phyloP scores from a whole-genome alignment of 2,888 invertebrate species.

The Drosophila anceps region DNA sequence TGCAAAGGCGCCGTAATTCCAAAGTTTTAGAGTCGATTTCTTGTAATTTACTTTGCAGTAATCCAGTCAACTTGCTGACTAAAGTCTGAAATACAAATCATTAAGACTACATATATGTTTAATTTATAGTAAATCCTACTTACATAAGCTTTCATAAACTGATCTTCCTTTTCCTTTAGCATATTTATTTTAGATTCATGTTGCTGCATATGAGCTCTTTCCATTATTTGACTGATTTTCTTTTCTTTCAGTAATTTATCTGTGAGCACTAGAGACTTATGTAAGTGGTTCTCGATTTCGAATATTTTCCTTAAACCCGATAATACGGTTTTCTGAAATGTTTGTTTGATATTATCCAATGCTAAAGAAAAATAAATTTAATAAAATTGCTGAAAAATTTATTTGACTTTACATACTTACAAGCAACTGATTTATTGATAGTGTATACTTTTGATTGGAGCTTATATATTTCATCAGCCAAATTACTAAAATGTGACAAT shows the following conservation, averaged over 20 bases:
- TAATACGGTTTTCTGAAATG: conserved; percentile 17
- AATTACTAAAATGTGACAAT: conserved; percentile 43
- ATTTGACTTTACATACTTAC: conserved; percentile 61
- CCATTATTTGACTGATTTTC: conserved; percentile 12
- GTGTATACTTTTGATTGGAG: conserved; percentile 53
- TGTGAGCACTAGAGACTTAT: background rate
- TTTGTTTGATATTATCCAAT: conserved; percentile 25
- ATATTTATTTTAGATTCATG: conserved; percentile 35
- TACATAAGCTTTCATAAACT: conserved; percentile 20
- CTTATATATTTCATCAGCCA: conserved; percentile 58
- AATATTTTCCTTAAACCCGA: conserved; percentile 20
- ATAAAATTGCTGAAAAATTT: background rate
- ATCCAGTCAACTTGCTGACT: conserved; percentile 22
- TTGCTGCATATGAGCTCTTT: conserved; percentile 28
- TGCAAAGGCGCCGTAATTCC: conserved; percentile 42
- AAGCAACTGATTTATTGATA: conserved; percentile 46
- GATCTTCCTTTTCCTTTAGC: conserved; percentile 41
- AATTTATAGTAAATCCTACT: background rate
- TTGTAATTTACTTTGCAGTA: conserved; percentile 17
- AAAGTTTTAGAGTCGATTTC: conserved; percentile 25
- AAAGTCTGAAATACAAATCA: conserved; percentile 13
- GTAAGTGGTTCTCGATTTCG: conserved; percentile 34
- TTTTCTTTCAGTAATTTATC: conserved; percentile 5
- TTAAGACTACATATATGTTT: background rate
- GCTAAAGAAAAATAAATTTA: conserved; percentile 29